phyloP scores from a whole-genome alignment of 2,888 invertebrate genomes.

The Caenorhabditis parvicauda region DNA sequence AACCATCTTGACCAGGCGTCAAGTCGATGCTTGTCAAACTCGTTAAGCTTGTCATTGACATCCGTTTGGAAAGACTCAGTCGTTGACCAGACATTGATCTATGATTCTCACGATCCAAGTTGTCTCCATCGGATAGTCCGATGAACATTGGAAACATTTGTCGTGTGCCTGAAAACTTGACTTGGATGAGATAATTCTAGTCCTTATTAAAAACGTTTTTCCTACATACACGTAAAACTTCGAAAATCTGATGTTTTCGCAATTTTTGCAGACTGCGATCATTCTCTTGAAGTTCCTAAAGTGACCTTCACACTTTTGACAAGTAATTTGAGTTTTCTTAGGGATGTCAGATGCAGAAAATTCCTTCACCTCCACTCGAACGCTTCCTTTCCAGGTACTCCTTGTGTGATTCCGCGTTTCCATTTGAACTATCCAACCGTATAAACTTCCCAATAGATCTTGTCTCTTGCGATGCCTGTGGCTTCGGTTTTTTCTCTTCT shows the following conservation, averaged over 20 bases:
- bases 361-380: conserved; percentile 15
- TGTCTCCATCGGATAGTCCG: conserved; percentile 36
- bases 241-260: too few species aligned
- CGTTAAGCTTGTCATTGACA: conserved; percentile 56
- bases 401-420: conserved; percentile 11
- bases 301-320: too few species aligned
- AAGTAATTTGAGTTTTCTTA: too few species aligned
- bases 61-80: conserved; percentile 38
- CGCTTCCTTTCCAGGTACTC: conserved; percentile 20
- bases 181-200: too few species aligned
- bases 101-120: conserved; percentile 21
- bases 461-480: conserved; percentile 4
- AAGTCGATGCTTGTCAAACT: conserved; percentile 58
- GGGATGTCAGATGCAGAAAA: background rate
- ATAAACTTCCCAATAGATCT: conserved; percentile 43
- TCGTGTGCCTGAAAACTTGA: conserved; percentile 20
- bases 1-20: conserved; percentile 26
- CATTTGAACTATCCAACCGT: conserved; percentile 37
- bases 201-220: too few species aligned
- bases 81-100: conserved; percentile 3
- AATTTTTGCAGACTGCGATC: too few species aligned
- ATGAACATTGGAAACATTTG: conserved; percentile 59
- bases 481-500: background rate
- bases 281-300: too few species aligned
- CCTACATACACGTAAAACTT: too few species aligned